Conservation (phyloP, 2,888 invertebrate species). For the Lingula anatina region DNA sequence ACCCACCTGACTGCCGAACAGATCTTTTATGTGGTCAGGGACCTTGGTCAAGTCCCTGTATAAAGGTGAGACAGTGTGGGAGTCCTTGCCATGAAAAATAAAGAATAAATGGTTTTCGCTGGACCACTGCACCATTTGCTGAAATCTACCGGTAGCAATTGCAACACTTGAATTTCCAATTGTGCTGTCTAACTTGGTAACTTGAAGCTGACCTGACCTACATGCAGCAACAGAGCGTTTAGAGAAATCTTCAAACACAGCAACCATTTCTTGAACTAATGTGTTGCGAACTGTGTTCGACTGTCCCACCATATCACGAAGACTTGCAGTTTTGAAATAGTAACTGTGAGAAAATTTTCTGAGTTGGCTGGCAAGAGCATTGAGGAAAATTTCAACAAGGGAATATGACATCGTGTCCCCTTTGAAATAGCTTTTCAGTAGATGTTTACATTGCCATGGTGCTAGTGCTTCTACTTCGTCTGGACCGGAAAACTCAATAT, state of each 20-base stretch:
- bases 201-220: constrained; percentile 9
- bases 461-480: constrained; percentile 9
- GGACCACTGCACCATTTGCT: constrained; percentile 5
- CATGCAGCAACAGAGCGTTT: constrained; percentile 11
- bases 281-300: constrained; percentile 7
- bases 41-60: constrained; percentile 1
- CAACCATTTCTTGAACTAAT: constrained; percentile 9
- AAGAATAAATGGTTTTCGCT: constrained; percentile 5
- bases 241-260: constrained; percentile 11
- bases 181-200: no score
- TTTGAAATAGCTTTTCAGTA: constrained; percentile 13
- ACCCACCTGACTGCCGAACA: constrained; percentile 3
- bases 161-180: no score
- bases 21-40: not conserved
- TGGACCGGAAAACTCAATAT: constrained; percentile 13
- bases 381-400: constrained; percentile 16
- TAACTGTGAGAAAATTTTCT: constrained; percentile 23
- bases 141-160: no score
- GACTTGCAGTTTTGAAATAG: constrained; percentile 15
- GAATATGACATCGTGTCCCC: constrained; percentile 14
- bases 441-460: constrained; percentile 6
- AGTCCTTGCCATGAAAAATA: constrained; percentile 4
- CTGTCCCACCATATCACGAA: constrained; percentile 9
- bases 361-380: constrained; percentile 24
- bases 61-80: constrained; percentile 5